These are phyloP conservation scores for Vicugna pacos DNA, from an alignment of 2,113 vertebrate genomes.

Conservation along the genomic window DNA sequence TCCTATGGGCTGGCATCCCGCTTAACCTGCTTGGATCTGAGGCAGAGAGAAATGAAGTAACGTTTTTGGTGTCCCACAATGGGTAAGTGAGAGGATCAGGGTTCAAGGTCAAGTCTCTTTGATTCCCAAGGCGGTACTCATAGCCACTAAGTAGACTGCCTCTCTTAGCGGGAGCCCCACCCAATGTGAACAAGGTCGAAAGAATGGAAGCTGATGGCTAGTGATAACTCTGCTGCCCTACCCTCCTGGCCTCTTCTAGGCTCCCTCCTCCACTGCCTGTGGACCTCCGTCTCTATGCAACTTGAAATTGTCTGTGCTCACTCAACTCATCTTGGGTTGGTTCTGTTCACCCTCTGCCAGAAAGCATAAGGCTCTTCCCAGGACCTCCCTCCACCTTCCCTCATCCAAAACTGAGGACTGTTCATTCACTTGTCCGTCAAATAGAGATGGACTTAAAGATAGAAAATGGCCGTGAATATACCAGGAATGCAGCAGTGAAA, in stretches of 20 bases:
- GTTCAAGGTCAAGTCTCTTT: not conserved
- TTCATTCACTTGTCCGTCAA: not conserved
- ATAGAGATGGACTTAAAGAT: not conserved
- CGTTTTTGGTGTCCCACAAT: not conserved
- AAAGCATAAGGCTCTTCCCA: not conserved
- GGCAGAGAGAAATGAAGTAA: not conserved
- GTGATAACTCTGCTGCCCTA: not conserved
- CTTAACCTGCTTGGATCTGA: not conserved
- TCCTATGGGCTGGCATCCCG: not conserved
- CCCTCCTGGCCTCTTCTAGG: not conserved
- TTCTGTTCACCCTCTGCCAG: not conserved
- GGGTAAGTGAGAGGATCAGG: not conserved
- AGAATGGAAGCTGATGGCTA: not conserved
- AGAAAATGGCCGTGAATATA: not conserved
- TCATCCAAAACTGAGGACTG: not conserved
- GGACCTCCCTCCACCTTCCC: not conserved
- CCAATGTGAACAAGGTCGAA: not conserved
- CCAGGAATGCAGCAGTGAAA: not conserved
- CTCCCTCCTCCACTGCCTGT: not conserved
- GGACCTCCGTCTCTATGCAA: not conserved
- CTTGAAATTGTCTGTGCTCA: not conserved
- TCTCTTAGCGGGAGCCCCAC: not conserved
- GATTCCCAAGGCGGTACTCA: not conserved
- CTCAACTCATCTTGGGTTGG: not conserved
- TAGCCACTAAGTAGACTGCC: not conserved